These are phyloP conservation scores for Therioaphis trifolii DNA, from an alignment of 2,888 invertebrate species.

Conservation along the genomic window DNA sequence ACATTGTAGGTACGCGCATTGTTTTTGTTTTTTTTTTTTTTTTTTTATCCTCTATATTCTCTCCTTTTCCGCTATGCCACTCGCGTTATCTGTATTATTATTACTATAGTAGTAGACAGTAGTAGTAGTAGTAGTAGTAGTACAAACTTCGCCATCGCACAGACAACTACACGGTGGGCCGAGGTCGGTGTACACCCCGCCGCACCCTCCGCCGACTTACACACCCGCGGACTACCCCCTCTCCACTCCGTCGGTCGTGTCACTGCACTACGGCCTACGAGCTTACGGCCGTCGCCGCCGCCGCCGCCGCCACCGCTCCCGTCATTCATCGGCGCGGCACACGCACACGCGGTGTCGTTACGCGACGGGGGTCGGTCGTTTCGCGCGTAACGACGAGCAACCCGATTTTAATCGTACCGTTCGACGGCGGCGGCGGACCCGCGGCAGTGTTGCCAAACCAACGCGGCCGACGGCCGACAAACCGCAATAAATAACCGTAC, in stretches of 20 bases:
- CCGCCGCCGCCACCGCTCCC: constrained; percentile 19
- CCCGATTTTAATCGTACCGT: neutral
- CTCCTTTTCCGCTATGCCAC: neutral
- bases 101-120: no score
- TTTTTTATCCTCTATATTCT: neutral
- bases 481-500: no score
- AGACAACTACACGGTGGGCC: neutral
- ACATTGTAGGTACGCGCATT: neutral
- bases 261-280: neutral
- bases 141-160: constrained; percentile 4
- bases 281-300: neutral
- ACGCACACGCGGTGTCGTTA: neutral
- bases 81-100: no score
- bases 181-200: neutral
- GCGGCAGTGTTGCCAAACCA: constrained; percentile 47
- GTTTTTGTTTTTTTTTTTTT: constrained; percentile 25
- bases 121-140: no score
- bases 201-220: neutral
- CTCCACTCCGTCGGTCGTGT: neutral
- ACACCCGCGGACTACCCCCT: neutral
- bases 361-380: neutral
- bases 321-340: constrained; percentile 19
- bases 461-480: neutral
- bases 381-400: constrained; percentile 26
- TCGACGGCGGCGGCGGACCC: neutral